A percentile compares a stretch with the other conserved stretches of the same genome.
Evolutionary conservation across 2,113 vertebrate species (phyloP).

Genomic region (Bambusicola thoracicus): DNA sequence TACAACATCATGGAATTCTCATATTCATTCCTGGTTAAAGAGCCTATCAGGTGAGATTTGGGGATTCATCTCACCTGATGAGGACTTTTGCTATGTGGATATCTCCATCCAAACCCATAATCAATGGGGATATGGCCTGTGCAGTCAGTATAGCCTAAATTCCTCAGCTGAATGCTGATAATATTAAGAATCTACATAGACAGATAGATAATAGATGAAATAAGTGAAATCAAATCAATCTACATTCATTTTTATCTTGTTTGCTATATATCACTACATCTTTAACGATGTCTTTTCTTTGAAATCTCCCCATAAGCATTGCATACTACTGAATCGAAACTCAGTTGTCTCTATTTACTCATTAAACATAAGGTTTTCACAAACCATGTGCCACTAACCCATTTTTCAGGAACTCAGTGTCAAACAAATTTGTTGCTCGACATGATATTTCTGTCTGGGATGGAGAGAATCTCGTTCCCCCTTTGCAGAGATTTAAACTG

Average conservation of each 20-base stretch:
- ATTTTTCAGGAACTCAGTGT: background rate
- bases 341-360: background rate
- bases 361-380: background rate
- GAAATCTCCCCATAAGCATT: background rate
- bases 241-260: background rate
- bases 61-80: background rate
- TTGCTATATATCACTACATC: background rate
- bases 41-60: background rate
- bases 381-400: fast-evolving
- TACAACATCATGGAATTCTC: background rate
- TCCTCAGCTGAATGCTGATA: background rate
- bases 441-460: background rate
- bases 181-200: background rate
- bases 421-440: fast-evolving
- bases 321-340: background rate
- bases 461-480: background rate
- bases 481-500: background rate
- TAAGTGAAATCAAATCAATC: background rate
- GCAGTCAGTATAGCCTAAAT: background rate
- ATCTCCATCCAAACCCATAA: background rate
- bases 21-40: background rate
- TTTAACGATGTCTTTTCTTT: background rate
- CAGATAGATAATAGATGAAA: background rate
- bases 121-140: background rate
- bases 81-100: background rate